These are phyloP conservation scores for Ceratosolen solmsi DNA, from an alignment of 1,140 invertebrate species.

Conservation along the genomic window DNA sequence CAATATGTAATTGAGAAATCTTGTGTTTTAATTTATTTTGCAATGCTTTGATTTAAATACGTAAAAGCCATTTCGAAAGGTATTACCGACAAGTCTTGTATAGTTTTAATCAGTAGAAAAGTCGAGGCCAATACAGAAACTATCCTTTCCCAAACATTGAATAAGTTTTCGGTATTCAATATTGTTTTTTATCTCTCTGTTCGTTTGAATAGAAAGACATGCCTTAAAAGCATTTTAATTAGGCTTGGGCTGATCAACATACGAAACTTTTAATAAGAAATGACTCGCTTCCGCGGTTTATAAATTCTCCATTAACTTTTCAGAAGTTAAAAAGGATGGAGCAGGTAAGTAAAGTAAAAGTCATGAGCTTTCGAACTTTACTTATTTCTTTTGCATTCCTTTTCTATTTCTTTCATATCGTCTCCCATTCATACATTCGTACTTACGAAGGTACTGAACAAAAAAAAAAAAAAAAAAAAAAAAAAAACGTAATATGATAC, in stretches of 20 bases:
- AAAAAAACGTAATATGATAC: too few species aligned
- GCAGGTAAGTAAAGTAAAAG: constrained; percentile 36
- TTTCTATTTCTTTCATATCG: neutral
- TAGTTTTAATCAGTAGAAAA: constrained; percentile 8
- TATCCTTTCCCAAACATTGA: neutral
- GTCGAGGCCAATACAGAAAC: neutral
- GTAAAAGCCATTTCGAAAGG: neutral
- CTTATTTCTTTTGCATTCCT: constrained; percentile 33
- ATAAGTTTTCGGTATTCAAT: constrained; percentile 1
- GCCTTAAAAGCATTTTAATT: constrained; percentile 48
- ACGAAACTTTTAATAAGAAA: constrained; percentile 52
- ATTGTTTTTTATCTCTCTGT: constrained; percentile 2
- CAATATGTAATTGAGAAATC: too few species aligned
- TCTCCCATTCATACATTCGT: neutral
- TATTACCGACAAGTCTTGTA: constrained; percentile 6
- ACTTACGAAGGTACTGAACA: neutral
- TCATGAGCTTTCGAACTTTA: constrained; percentile 45
- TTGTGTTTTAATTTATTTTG: too few species aligned
- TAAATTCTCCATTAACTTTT: constrained; percentile 48
- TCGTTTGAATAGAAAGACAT: constrained; percentile 36
- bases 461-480: too few species aligned
- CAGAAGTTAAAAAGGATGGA: constrained; percentile 6
- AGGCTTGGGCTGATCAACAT: neutral
- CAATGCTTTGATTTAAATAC: too few species aligned
- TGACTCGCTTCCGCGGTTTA: constrained; percentile 36